These are phyloP conservation scores for Eupithecia insigniata DNA, from an alignment of 2,888 invertebrate species.

Conservation along the genomic window DNA sequence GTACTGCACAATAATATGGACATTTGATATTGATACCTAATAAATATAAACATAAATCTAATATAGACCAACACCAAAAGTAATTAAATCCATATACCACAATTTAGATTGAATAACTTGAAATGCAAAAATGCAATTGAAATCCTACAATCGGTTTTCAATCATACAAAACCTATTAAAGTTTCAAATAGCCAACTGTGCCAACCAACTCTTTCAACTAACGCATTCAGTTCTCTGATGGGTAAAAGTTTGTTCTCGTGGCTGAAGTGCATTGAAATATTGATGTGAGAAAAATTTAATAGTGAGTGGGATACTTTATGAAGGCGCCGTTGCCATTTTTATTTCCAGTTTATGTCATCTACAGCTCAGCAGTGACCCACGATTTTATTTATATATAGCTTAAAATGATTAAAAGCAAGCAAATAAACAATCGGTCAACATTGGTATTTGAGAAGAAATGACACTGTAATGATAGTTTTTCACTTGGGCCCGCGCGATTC, in stretches of 20 bases:
- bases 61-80: not conserved
- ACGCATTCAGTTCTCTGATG: slow-evolving; percentile 27
- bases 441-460: too few relatives aligned
- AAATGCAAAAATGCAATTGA: slow-evolving; percentile 2
- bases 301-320: not conserved
- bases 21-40: too few relatives aligned
- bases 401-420: too few relatives aligned
- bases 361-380: not conserved
- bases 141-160: slow-evolving; percentile 28
- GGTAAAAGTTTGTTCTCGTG: slow-evolving; percentile 20
- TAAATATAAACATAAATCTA: too few relatives aligned
- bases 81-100: not conserved
- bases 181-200: slow-evolving; percentile 49
- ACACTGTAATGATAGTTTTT: too few relatives aligned
- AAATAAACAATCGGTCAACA: too few relatives aligned
- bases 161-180: slow-evolving; percentile 53
- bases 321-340: not conserved
- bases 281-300: not conserved
- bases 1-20: too few relatives aligned
- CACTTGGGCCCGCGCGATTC: too few relatives aligned
- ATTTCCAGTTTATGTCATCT: not conserved
- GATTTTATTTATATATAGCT: too few relatives aligned
- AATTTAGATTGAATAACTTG: slow-evolving; percentile 2
- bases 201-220: slow-evolving; percentile 65
- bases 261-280: slow-evolving; percentile 8